Evolutionary conservation across 2,113 vertebrate species (phyloP), one percentile per base, ranked within the genome.

Genomic region (Calidris pygmaea): DNA sequence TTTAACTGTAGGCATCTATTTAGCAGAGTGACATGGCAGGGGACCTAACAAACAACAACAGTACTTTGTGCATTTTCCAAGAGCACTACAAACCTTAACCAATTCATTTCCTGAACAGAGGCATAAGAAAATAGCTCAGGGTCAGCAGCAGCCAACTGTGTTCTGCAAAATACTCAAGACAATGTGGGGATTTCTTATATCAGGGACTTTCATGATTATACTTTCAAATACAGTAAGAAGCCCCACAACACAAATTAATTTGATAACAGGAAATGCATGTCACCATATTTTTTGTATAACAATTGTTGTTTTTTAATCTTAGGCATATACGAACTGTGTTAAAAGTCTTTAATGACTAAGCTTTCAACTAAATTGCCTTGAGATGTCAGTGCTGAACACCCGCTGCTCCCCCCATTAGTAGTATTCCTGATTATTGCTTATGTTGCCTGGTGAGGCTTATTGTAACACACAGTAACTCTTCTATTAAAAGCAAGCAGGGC

Each of bases 181-280:
- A 71, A 72, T 0, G 3, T 26, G 34, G 35, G 15, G 10, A 71
- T 15, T 29, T 47, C 2, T 26, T 27, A 8, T 35, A 26, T 2
- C 72, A 48, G 26, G 35, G n/a, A 58, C 52, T 93, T 66, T 32
- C 22, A 32, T 4, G 5, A 34, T 32, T 62, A 74, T 24, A 63
- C 29, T 78, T 80, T 56, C 45, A 78, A 87, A 56, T 19, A 56
- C 16, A 71, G 17, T n/a, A 68, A 77, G 24, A 67, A 87, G 37
- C 17, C 56, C 59, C 52, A 29, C 24, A 78, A 56, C 16, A 47
- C 23, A 65, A 62, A 75, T 56, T 23, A 4, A 60, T 76, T 35
- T 47, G 16, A 1, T 65, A 79, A 59, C n/a, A 78, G 26, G 26
- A 59, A 72, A 62, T 10, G 15, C n/a, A 22, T 16, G 17, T 71